Evolutionary conservation across 2,797 vertebrate genomes (phyloP).

Genomic region (Vespertilio murinus): DNA sequence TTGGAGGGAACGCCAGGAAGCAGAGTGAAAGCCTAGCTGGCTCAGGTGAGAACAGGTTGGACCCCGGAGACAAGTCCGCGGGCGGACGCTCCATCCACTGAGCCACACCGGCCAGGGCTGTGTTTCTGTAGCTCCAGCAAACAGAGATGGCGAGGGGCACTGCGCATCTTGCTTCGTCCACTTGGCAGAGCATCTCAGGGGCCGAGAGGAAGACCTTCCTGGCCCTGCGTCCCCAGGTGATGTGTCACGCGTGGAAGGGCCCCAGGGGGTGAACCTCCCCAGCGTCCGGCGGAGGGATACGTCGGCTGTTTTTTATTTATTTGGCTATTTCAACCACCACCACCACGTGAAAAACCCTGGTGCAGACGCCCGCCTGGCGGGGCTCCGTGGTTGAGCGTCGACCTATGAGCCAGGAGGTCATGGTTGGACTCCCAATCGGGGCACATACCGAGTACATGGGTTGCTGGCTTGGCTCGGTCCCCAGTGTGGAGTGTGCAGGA

Average conservation of each 20-base stretch:
- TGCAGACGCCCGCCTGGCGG: accelerated
- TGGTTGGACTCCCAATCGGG: too few species aligned
- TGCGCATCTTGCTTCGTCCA: background rate
- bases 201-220: accelerated
- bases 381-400: too few species aligned
- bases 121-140: background rate
- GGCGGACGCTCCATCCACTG: background rate
- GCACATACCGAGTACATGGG: too few species aligned
- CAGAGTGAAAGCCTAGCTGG: background rate
- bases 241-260: accelerated
- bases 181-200: background rate
- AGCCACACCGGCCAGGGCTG: background rate
- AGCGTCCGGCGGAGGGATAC: accelerated
- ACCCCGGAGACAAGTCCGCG: background rate
- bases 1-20: background rate
- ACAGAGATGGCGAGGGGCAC: accelerated
- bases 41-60: background rate
- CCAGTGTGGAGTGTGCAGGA: too few species aligned
- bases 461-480: too few species aligned
- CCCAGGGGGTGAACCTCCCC: too few species aligned
- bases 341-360: accelerated
- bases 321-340: background rate
- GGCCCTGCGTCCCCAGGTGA: accelerated
- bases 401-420: too few species aligned
- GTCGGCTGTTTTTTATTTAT: background rate